Evolutionary conservation across 2,113 vertebrate species (phyloP).

Genomic region (Rhabdomys dilectus): DNA sequence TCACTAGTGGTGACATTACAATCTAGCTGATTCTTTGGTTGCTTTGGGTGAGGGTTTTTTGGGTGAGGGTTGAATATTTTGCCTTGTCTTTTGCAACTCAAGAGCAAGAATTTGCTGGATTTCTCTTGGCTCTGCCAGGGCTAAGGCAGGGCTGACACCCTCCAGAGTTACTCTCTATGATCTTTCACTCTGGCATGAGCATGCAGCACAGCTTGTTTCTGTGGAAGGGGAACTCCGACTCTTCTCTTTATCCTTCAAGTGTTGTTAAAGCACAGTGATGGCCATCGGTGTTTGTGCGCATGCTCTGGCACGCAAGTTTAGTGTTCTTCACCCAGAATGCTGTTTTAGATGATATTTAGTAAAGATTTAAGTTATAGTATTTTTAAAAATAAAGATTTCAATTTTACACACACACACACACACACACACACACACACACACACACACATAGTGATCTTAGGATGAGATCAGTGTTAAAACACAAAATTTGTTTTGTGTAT

Average conservation of each 20-base stretch:
- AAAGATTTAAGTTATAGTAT: neutral
- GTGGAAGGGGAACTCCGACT: neutral
- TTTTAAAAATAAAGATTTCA: neutral
- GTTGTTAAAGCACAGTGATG: neutral
- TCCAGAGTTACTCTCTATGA: neutral
- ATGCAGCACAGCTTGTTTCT: neutral
- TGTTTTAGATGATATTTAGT: neutral
- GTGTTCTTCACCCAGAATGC: neutral
- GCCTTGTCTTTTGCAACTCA: constrained; percentile 11
- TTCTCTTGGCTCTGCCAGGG: neutral
- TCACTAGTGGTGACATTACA: neutral
- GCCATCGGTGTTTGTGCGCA: neutral
- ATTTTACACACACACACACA: neutral
- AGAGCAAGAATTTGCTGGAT: neutral
- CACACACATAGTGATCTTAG: neutral
- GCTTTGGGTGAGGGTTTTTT: constrained; percentile 57
- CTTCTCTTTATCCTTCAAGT: neutral
- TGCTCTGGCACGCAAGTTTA: neutral
- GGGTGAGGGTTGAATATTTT: constrained; percentile 9
- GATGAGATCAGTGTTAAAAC: neutral
- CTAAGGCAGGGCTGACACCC: neutral
- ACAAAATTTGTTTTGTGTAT: neutral
- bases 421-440: too few relatives aligned
- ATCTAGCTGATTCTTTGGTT: neutral
- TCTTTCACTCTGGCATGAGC: neutral